phyloP scores from a whole-genome alignment of 1,140 invertebrate genomes.

The Calliopsis andreniformis region DNA sequence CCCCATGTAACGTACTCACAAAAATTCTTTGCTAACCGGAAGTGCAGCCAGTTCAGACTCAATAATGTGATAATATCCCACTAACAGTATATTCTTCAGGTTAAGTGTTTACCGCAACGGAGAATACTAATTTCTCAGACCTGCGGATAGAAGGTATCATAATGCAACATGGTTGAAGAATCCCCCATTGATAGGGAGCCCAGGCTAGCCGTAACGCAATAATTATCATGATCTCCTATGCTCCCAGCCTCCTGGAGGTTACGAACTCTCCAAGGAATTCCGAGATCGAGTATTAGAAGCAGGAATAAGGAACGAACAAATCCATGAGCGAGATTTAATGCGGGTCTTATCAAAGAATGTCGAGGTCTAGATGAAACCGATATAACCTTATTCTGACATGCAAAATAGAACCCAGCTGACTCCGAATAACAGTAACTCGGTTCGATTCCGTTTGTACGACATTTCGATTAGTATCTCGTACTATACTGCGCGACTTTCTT shows the following conservation, averaged over 20 bases:
- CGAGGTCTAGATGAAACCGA: constrained; percentile 62
- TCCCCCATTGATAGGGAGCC: constrained; percentile 62
- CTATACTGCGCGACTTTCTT: constrained; percentile 31
- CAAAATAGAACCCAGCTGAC: constrained; percentile 54
- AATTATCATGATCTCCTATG: constrained; percentile 78
- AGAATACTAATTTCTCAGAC: constrained; percentile 39
- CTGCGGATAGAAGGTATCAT: not conserved
- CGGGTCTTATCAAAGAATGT: constrained; percentile 65
- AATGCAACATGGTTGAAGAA: constrained; percentile 11
- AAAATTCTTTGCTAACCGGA: too few species aligned
- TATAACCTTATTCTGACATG: constrained; percentile 56
- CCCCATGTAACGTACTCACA: too few species aligned
- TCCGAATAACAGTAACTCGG: constrained; percentile 63
- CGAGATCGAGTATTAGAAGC: constrained; percentile 71
- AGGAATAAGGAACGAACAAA: constrained; percentile 56
- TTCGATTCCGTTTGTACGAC: constrained; percentile 63
- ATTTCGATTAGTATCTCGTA: constrained; percentile 59
- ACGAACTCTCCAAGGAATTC: constrained; percentile 54
- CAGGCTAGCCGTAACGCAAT: constrained; percentile 77
- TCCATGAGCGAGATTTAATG: constrained; percentile 63
- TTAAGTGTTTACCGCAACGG: not conserved
- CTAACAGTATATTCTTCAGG: too few species aligned
- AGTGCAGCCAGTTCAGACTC: too few species aligned
- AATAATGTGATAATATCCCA: too few species aligned
- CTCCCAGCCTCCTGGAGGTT: constrained; percentile 57